A percentile compares a stretch with the other conserved stretches of the same genome.
Conservation (phyloP, 1,140 invertebrate genomes). For the Mamestra configurata region DNA sequence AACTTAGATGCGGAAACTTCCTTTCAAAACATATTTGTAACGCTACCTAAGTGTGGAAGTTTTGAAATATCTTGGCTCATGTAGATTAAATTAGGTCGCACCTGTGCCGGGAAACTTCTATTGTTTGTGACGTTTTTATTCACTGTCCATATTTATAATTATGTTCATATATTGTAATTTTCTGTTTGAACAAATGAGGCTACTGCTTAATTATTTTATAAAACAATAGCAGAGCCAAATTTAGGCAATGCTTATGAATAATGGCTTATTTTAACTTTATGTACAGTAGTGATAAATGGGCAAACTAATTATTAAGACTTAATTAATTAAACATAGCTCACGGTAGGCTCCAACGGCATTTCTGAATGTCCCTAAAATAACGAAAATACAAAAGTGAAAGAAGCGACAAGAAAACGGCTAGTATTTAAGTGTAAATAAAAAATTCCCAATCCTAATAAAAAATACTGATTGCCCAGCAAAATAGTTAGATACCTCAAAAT, state of each 20-base stretch:
- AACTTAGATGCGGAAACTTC: slow-evolving; percentile 44
- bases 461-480: too few relatives aligned
- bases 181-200: not conserved
- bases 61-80: slow-evolving; percentile 28
- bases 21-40: slow-evolving; percentile 46
- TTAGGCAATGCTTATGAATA: too few relatives aligned
- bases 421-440: too few relatives aligned
- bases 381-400: slow-evolving; percentile 1
- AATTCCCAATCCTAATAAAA: too few relatives aligned
- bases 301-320: too few relatives aligned
- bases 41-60: slow-evolving; percentile 24
- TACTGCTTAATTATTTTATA: not conserved
- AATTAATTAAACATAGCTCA: not conserved
- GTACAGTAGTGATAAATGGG: too few relatives aligned
- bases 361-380: too few relatives aligned
- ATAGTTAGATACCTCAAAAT: too few relatives aligned
- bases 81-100: slow-evolving; percentile 28
- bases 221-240: not conserved
- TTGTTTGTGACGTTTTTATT: slow-evolving; percentile 16
- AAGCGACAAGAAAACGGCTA: not conserved
- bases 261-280: too few relatives aligned
- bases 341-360: too few relatives aligned
- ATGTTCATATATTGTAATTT: not conserved
- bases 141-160: not conserved
- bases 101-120: slow-evolving; percentile 7